Evolutionary conservation across 1,140 invertebrate genomes (phyloP).

Genomic region (Pectinophora gossypiella): DNA sequence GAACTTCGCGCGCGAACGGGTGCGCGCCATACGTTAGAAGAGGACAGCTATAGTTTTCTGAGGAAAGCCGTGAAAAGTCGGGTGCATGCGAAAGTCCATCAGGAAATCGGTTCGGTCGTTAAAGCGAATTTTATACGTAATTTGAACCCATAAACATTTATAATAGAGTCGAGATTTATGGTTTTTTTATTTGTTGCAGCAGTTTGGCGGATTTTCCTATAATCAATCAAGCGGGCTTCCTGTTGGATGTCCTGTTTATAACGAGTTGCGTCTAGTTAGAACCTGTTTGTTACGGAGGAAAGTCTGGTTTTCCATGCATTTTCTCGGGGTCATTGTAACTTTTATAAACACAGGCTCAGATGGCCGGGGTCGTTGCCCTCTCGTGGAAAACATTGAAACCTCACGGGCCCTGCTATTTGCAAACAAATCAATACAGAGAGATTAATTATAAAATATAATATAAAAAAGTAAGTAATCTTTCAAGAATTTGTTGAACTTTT

Average conservation of each 20-base stretch:
- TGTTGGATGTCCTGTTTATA: background rate
- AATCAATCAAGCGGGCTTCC: background rate
- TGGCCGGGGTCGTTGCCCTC: background rate
- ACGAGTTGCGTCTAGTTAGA: background rate
- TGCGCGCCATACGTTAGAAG: constrained; percentile 32
- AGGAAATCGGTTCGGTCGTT: constrained; percentile 55
- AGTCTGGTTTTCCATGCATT: background rate
- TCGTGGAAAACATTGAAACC: background rate
- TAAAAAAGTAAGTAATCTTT: too few species aligned
- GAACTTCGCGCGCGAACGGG: constrained; percentile 42
- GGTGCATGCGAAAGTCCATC: constrained; percentile 57
- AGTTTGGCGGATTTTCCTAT: background rate
- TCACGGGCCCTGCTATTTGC: too few species aligned
- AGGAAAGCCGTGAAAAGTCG: constrained; percentile 54
- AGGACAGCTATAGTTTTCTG: constrained; percentile 46
- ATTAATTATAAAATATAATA: too few species aligned
- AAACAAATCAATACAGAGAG: too few species aligned
- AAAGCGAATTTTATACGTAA: constrained; percentile 46
- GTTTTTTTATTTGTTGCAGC: background rate
- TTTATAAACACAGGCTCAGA: background rate
- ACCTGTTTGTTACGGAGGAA: too few species aligned
- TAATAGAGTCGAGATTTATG: background rate
- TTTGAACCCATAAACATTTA: background rate
- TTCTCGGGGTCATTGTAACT: background rate
- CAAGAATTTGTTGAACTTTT: too few species aligned